Evolutionary conservation across 2,888 invertebrate species (phyloP), one percentile per base, ranked within the genome.

Genomic region (Hesperia comma): DNA sequence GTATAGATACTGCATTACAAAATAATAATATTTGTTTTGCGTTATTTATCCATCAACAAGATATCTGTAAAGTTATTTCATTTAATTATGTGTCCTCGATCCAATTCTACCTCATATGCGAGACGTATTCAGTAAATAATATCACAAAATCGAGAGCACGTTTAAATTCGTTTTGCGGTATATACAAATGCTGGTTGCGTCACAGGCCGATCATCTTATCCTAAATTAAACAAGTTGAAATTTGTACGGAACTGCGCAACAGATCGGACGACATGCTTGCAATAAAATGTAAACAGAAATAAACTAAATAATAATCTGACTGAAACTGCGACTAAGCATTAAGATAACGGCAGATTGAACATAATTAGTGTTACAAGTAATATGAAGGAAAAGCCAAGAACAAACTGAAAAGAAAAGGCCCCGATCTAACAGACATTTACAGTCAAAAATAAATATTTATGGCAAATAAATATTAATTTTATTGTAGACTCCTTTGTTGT

Each of bases 81-180:
- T 19, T 49, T 49, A 49, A 21, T 49, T 49, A 49, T 49, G 19
- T 12, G 19, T 55, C 62, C 63, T 56, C 49, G 56, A 14, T 14
- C 49, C 26, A 51, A 51, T 57, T 57, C 49, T 15, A 46, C 26
- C 26, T 51, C 21, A 63, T 21, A 56, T 40, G 33, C 26, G 40
- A 63, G 56, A 37, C 53, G 37, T 49, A 56, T 56, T 63, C 26
- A 21, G 26, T 41, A 40, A 51, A 57, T 49, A 63, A 46, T 37
- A n/a, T 46, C 21, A 32, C 56, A 57, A 63, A 63, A 63, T 57
- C 49, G 21, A 26, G 46, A 40, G 26, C 17, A 33, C 7, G 19
- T 61, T 49, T 46, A 46, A 49, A 63, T 19, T 37, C 21, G 57
- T 41, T 57, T 51, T 57, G 46, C 26, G 40, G 49, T 49, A 17